These are phyloP conservation scores for Neocrepidodera transversa DNA, from an alignment of 2,888 invertebrate genomes.

Conservation along the genomic window DNA sequence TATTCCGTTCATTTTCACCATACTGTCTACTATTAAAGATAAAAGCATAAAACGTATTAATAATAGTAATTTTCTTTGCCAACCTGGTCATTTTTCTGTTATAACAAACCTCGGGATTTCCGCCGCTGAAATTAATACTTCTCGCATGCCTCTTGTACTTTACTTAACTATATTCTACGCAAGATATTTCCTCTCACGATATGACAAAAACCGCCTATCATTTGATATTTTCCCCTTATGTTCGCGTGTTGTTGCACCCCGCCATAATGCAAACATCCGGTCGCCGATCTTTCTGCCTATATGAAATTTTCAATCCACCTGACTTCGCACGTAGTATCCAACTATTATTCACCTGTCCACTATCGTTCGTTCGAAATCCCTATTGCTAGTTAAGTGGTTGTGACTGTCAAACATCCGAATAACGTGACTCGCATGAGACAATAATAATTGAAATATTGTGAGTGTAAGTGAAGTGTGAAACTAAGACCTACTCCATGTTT, in stretches of 20 bases:
- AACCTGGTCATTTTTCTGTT: too few relatives aligned
- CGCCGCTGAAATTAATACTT: too few relatives aligned
- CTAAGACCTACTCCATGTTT: constrained; percentile 9
- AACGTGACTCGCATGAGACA: constrained; percentile 1
- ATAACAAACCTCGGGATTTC: too few relatives aligned
- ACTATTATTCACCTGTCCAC: constrained; percentile 51
- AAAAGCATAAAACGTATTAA: too few relatives aligned
- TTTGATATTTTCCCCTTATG: constrained; percentile 25
- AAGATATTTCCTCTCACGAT: not conserved
- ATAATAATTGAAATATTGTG: constrained; percentile 16
- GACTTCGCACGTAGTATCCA: constrained; percentile 40
- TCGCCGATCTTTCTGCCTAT: constrained; percentile 29
- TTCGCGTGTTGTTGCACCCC: constrained; percentile 34
- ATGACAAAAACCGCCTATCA: constrained; percentile 15
- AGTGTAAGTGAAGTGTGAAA: not conserved
- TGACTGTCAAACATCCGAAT: constrained; percentile 33
- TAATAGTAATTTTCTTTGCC: too few relatives aligned
- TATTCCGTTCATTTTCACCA: too few relatives aligned
- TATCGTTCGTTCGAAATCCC: constrained; percentile 37
- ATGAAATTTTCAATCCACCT: constrained; percentile 46
- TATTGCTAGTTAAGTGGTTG: too few relatives aligned
- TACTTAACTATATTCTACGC: too few relatives aligned
- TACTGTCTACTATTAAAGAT: too few relatives aligned
- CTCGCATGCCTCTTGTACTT: too few relatives aligned
- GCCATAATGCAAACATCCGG: constrained; percentile 43